Conservation (phyloP, 2,797 vertebrate species). For the Chromis chromis region DNA sequence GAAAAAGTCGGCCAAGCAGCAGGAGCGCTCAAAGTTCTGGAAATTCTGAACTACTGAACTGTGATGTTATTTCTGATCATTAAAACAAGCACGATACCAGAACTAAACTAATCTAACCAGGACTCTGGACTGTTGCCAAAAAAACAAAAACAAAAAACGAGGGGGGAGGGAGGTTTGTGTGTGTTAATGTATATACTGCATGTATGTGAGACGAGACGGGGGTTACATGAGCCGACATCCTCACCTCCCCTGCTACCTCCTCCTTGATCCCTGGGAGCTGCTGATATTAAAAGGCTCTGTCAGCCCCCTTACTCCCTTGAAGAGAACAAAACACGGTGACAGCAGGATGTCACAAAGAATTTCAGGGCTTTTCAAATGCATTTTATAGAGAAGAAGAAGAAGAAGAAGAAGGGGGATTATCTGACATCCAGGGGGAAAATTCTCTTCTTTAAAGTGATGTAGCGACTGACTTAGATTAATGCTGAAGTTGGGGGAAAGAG, state of each 20-base stretch:
- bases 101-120: constrained; percentile 77
- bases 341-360: constrained; percentile 67
- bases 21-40: constrained; percentile 82
- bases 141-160: constrained; percentile 1
- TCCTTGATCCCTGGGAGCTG: constrained; percentile 47
- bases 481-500: constrained; percentile 51
- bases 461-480: constrained; percentile 48
- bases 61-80: constrained; percentile 78
- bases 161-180: constrained; percentile 41
- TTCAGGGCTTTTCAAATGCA: constrained; percentile 68
- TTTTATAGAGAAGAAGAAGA: constrained; percentile 38
- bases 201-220: constrained; percentile 67
- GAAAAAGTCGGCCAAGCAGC: constrained; percentile 77
- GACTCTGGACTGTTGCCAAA: constrained; percentile 75
- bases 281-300: constrained; percentile 55
- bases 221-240: constrained; percentile 44
- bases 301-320: constrained; percentile 30
- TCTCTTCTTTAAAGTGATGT: constrained; percentile 26
- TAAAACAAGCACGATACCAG: constrained; percentile 75
- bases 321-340: constrained; percentile 64
- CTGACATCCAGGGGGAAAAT: constrained; percentile 26
- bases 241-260: constrained; percentile 51
- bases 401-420: constrained; percentile 28
- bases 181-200: constrained; percentile 66
- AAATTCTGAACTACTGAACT: constrained; percentile 87